phyloP scores from a whole-genome alignment of 35 echinoderm and acorn worm species.

The Heliocidaris tuberculata region DNA sequence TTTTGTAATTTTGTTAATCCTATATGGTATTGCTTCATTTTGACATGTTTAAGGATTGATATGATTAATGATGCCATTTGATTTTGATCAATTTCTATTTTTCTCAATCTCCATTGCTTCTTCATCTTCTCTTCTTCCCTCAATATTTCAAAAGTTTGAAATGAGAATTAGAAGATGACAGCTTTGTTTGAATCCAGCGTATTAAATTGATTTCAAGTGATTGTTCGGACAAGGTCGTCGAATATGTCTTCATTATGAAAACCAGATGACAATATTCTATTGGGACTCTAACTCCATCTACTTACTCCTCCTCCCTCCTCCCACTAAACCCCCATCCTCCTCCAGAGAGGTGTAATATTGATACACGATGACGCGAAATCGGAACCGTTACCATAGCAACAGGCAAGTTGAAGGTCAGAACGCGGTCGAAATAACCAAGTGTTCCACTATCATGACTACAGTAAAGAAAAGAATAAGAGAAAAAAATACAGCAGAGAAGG shows the following conservation, averaged over 20 bases:
- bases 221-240: not conserved
- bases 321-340: not conserved
- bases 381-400: not conserved
- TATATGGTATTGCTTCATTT: no score
- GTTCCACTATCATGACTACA: not conserved
- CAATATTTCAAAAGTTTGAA: not conserved
- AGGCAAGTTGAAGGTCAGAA: not conserved
- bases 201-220: conserved; percentile 11
- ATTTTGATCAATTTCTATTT: no score
- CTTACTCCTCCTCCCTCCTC: not conserved
- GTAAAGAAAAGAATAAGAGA: no score
- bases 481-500: no score
- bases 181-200: not conserved
- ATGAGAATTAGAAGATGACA: not conserved
- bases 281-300: not conserved
- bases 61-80: no score
- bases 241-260: not conserved
- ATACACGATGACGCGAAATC: not conserved
- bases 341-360: not conserved
- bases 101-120: not conserved
- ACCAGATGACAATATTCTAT: not conserved
- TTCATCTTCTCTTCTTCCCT: not conserved
- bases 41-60: no score
- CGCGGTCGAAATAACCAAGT: not conserved
- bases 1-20: no score